Evolutionary conservation across 2,797 vertebrate species (phyloP).

Genomic region (Tarsius wallacei): DNA sequence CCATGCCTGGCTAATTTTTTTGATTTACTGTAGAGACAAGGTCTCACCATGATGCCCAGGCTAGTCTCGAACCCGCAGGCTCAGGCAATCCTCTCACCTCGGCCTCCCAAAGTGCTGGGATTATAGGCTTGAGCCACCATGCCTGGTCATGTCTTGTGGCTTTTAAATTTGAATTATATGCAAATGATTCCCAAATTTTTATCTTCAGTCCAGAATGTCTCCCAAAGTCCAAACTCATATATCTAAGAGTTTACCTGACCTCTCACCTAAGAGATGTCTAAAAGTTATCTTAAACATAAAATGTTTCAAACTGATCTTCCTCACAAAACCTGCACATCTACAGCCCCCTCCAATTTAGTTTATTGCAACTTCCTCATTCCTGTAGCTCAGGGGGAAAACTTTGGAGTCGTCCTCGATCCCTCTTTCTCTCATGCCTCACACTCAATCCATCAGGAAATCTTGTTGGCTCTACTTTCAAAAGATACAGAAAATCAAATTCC

Average conservation of each 20-base stretch:
- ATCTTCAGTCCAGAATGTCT: not conserved
- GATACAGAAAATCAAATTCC: slow-evolving; percentile 50
- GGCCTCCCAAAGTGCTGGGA: too few relatives aligned
- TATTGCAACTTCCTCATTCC: not conserved
- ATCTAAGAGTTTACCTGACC: not conserved
- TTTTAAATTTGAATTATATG: slow-evolving; percentile 36
- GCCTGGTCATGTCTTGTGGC: too few relatives aligned
- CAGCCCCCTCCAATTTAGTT: not conserved
- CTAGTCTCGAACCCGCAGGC: too few relatives aligned
- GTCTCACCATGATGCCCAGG: too few relatives aligned
- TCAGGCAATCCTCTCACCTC: too few relatives aligned
- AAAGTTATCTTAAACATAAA: not conserved
- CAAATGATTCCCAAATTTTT: not conserved
- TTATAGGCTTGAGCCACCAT: too few relatives aligned
- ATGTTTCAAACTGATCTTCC: not conserved
- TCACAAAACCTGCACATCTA: not conserved
- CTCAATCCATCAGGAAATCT: slow-evolving; percentile 53
- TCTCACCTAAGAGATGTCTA: not conserved
- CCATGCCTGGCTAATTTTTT: too few relatives aligned
- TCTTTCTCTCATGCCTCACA: slow-evolving; percentile 32
- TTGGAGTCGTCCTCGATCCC: not conserved
- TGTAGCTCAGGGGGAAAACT: slow-evolving; percentile 29
- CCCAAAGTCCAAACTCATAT: not conserved
- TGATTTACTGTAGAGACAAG: too few relatives aligned
- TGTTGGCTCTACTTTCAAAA: slow-evolving; percentile 56